Conservation (phyloP, 2,113 vertebrate species). For the Mugil cephalus region DNA sequence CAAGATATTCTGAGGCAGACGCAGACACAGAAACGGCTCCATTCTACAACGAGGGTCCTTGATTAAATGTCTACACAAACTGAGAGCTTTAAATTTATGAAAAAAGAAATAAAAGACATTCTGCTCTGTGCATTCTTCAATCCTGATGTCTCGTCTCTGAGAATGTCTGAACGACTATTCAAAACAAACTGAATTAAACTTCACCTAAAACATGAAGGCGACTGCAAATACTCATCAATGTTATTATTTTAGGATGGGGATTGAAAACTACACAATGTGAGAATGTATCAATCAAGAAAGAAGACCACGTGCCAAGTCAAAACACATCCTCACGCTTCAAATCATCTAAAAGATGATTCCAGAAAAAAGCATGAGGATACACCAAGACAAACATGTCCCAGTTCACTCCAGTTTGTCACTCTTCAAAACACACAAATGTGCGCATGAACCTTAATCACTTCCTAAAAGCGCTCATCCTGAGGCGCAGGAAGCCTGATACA, state of each 20-base stretch:
- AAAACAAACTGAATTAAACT: too few relatives aligned
- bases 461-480: background rate
- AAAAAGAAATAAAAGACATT: too few relatives aligned
- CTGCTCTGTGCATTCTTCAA: too few relatives aligned
- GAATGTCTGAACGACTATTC: too few relatives aligned
- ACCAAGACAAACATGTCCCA: background rate
- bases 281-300: background rate
- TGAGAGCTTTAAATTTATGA: too few relatives aligned
- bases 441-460: background rate
- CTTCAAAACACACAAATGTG: background rate
- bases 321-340: background rate
- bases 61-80: background rate
- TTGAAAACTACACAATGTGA: background rate
- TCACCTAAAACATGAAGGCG: too few relatives aligned
- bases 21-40: background rate
- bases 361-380: background rate
- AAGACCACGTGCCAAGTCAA: background rate
- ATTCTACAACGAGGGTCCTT: background rate
- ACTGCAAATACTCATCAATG: too few relatives aligned
- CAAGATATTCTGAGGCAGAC: constrained; percentile 3
- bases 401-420: background rate
- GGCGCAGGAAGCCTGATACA: background rate
- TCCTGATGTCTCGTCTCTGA: too few relatives aligned
- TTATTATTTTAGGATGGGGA: too few relatives aligned
- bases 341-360: constrained; percentile 6